These are phyloP conservation scores for Ellobius talpinus DNA, from an alignment of 2,113 vertebrate genomes.

Conservation along the genomic window DNA sequence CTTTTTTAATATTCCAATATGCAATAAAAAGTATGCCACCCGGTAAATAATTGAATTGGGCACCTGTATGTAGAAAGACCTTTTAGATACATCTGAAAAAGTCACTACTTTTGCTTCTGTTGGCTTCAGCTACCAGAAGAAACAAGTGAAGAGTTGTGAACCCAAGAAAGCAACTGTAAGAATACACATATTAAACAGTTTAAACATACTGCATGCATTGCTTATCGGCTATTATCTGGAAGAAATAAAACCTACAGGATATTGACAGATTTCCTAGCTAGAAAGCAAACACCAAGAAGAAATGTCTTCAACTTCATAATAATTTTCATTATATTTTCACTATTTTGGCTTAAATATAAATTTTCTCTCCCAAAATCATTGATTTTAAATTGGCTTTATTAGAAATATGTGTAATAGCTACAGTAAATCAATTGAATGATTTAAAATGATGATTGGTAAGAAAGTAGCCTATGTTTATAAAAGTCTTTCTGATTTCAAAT, in stretches of 20 bases:
- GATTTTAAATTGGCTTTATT: not conserved
- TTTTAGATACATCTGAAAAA: not conserved
- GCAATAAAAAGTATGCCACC: not conserved
- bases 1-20: not conserved
- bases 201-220: not conserved
- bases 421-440: not conserved
- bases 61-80: not conserved
- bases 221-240: not conserved
- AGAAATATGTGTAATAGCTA: not conserved
- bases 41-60: not conserved
- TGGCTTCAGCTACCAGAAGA: slow-evolving; percentile 15
- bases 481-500: not conserved
- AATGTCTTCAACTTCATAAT: not conserved
- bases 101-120: not conserved
- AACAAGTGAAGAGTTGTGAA: not conserved
- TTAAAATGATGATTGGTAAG: not conserved
- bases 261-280: not conserved
- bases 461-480: not conserved
- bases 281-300: not conserved
- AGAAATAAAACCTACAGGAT: not conserved
- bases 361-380: not conserved
- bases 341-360: not conserved
- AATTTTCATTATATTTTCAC: slow-evolving; percentile 2
- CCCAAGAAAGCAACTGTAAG: not conserved
- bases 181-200: not conserved